A percentile compares a stretch with the other conserved stretches of the same genome.
Evolutionary conservation across 2,888 invertebrate species (phyloP).

Genomic region (Zeuzera pyrina): DNA sequence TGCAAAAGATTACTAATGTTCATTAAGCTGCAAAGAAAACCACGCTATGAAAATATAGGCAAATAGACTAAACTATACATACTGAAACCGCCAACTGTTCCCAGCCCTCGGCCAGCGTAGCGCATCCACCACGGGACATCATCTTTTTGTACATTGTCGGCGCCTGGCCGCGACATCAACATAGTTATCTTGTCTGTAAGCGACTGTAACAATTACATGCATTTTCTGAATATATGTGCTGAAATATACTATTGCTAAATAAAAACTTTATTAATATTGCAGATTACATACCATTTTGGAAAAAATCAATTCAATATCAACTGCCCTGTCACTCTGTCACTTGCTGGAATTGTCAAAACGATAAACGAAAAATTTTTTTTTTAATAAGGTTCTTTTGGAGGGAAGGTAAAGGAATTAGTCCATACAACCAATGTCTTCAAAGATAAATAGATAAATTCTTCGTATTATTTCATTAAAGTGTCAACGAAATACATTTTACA

Average conservation of each 20-base stretch:
- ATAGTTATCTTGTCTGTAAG: slow-evolving; percentile 85
- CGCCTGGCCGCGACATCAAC: slow-evolving; percentile 86
- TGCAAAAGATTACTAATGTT: no score
- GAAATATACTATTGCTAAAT: not conserved
- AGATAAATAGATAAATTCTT: no score
- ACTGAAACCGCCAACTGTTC: slow-evolving; percentile 89
- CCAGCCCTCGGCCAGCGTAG: slow-evolving; percentile 86
- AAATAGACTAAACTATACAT: slow-evolving; percentile 65
- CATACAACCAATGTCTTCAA: no score
- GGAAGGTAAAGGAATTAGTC: no score
- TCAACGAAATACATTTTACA: no score
- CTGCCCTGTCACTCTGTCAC: slow-evolving; percentile 45
- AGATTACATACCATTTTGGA: slow-evolving; percentile 55
- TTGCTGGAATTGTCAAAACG: no score
- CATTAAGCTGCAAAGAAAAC: no score
- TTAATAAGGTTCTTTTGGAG: no score
- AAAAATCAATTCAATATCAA: slow-evolving; percentile 63
- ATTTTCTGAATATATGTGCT: slow-evolving; percentile 17
- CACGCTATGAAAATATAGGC: no score
- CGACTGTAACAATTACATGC: slow-evolving; percentile 69
- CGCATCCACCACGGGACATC: slow-evolving; percentile 93
- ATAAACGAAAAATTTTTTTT: no score
- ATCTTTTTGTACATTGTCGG: slow-evolving; percentile 83
- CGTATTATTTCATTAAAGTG: no score
- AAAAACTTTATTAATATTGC: slow-evolving; percentile 4